These are phyloP conservation scores for Nematostella vectensis DNA, from an alignment of 92 coral and sea anemone species.

Conservation along the genomic window DNA sequence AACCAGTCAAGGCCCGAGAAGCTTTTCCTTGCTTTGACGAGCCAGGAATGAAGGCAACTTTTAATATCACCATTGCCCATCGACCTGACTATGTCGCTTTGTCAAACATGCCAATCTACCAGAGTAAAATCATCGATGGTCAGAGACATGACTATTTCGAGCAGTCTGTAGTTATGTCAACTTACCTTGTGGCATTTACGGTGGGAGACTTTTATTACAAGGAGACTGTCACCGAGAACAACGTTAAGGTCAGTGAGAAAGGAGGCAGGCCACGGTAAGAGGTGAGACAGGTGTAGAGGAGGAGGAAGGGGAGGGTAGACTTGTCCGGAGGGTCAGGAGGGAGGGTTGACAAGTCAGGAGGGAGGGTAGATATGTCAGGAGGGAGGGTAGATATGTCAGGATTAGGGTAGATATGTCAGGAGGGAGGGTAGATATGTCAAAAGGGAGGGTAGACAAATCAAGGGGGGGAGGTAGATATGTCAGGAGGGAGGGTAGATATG, in stretches of 20 bases:
- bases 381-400: no score
- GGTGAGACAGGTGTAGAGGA: no score
- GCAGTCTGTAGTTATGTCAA: constrained; percentile 56
- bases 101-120: constrained; percentile 75
- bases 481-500: no score
- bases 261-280: no score
- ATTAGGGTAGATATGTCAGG: no score
- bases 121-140: constrained; percentile 13
- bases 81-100: constrained; percentile 43
- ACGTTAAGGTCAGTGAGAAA: constrained; percentile 34
- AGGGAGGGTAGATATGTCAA: no score
- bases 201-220: constrained; percentile 55
- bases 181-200: constrained; percentile 56
- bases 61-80: constrained; percentile 65
- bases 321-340: no score
- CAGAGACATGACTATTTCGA: constrained; percentile 37
- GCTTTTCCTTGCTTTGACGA: constrained; percentile 96
- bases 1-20: constrained; percentile 66
- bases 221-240: constrained; percentile 25
- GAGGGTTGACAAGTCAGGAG: no score
- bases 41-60: constrained; percentile 90
- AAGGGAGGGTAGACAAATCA: no score
- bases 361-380: no score
- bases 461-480: no score
- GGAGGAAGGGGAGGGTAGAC: no score